phyloP scores from a whole-genome alignment of 2,113 vertebrate species.

The Grus americana region DNA sequence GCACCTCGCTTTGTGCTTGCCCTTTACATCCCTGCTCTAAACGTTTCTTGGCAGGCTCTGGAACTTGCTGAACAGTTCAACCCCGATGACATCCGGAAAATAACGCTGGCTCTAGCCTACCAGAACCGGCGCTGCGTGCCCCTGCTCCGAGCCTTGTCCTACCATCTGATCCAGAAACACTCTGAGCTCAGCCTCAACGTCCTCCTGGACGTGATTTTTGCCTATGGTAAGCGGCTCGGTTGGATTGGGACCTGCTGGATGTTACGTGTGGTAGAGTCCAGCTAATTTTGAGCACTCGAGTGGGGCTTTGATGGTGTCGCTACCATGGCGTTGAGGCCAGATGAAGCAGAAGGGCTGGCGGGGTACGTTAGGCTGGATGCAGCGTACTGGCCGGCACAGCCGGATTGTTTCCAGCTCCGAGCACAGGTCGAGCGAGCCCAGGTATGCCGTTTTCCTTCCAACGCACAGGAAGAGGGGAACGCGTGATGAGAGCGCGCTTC shows the following conservation, averaged over 20 bases:
- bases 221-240: constrained; percentile 76
- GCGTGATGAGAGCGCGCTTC: accelerated
- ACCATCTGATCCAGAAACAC: constrained; percentile 86
- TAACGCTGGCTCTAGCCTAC: constrained; percentile 75
- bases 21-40: too few species aligned
- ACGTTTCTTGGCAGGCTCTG: constrained; percentile 76
- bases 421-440: background rate
- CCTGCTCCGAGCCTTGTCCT: constrained; percentile 87
- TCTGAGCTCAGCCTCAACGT: constrained; percentile 70
- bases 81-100: constrained; percentile 80
- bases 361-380: background rate
- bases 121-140: constrained; percentile 82
- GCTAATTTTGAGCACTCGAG: accelerated
- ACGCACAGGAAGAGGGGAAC: accelerated
- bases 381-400: background rate
- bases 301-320: accelerated
- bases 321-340: accelerated
- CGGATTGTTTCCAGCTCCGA: background rate
- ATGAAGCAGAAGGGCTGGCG: background rate
- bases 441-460: background rate
- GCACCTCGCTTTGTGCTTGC: background rate
- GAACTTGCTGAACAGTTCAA: constrained; percentile 85
- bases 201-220: constrained; percentile 83
- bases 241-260: background rate
- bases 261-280: background rate